Base-by-base conservation (phyloP, 2,113 vertebrate genomes). In the Recurvirostra avosetta region DNA sequence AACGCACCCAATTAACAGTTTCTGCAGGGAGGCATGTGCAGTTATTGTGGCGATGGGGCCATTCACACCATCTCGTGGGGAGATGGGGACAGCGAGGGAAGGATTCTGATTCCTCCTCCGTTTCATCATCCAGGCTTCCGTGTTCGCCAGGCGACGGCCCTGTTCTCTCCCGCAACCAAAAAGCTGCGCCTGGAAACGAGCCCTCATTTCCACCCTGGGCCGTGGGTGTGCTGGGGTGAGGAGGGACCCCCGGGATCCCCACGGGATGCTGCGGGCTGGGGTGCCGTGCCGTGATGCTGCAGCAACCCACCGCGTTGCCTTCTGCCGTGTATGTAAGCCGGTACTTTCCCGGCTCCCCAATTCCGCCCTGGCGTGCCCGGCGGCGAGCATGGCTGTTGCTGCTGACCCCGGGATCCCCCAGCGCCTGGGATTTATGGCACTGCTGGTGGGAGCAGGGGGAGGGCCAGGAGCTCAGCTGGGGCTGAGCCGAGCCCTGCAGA, bases 331-430 rank as follows among this genome's bases (percentile, higher is more conserved):
- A n/a, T 4, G 36, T 18, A 6, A 53, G 10, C 40, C 5, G 0
- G 17, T 30, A 16, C 29, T 49, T 88, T 43, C 74, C 11, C 6
- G 34, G 80, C 76, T 78, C 59, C 67, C 72, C n/a, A 34, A 19
- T 53, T 71, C 76, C 21, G 20, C 41, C 45, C 29, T 26, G 49
- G 49, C 49, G 49, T 23, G 47, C 47, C 47, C 47, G 19, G 77
- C 2, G 1, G 84, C 32, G 9, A 73, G 66, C 53, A 65, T 25
- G 10, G 85, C 88, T 77, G 3, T 41, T 70, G 89, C 94, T 63
- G 65, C 97, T 94, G 97, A 97, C 94, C 97, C 88, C 78, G 66
- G 90, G 76, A 85, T 95, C 94, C 72, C 86, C 96, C 92, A 88
- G 96, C 86, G 83, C 94, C 93, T 7, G 52, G 61, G 81, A 73